phyloP scores from a whole-genome alignment of 2,113 vertebrate genomes.

The Atrichornis clamosus region DNA sequence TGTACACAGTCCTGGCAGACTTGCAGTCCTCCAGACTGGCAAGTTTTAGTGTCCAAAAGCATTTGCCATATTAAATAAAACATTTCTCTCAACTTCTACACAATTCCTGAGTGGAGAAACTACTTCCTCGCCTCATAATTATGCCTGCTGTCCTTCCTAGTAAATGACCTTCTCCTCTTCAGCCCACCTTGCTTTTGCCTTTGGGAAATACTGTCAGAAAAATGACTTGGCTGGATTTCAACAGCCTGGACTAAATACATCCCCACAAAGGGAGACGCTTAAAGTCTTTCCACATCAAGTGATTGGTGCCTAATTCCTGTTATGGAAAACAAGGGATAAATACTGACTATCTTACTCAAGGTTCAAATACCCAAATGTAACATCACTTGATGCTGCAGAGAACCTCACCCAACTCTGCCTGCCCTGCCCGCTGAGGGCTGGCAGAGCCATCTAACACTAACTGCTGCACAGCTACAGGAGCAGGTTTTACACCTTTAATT shows the following conservation, averaged over 20 bases:
- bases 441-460: not conserved
- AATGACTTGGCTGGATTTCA: not conserved
- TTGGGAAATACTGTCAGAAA: not conserved
- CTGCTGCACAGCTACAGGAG: not conserved
- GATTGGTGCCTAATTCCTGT: not conserved
- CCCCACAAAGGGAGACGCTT: not conserved
- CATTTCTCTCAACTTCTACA: not conserved
- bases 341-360: not conserved
- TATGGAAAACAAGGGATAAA: not conserved
- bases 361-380: not conserved
- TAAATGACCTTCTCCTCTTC: not conserved
- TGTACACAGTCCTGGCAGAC: no score
- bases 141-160: not conserved
- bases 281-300: not conserved
- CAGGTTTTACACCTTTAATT: not conserved
- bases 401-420: not conserved
- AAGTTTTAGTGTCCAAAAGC: not conserved
- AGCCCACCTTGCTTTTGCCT: not conserved
- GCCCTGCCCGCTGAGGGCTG: not conserved
- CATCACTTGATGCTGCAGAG: not conserved
- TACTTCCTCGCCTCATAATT: not conserved
- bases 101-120: not conserved
- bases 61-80: not conserved
- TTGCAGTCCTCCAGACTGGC: not conserved
- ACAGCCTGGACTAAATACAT: not conserved